Base-by-base conservation (phyloP, 2,797 vertebrate genomes). In the Pygocentrus nattereri region DNA sequence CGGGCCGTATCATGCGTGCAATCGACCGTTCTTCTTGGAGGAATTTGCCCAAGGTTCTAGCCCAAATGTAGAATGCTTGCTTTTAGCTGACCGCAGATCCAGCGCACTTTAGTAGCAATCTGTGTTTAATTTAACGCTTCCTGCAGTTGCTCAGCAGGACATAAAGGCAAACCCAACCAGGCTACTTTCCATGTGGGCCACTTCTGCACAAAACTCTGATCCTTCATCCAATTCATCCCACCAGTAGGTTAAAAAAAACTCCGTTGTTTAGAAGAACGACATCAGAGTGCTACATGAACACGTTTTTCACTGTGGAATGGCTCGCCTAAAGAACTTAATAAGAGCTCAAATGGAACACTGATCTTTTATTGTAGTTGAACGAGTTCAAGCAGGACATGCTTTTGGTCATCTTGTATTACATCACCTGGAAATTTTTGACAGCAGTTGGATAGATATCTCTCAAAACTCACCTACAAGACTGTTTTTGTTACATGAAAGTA, bases 71-170 rank as follows among this genome's bases (percentile, higher is more conserved):
- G 64, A 62, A 68, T 41, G 54, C 27, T 73, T 38, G 68, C 31
- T 65, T 65, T 59, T 50, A 80, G 47, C 38, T 61, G 23, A 41
- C 47, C 23, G 49, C 79, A 16, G 30, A 78, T 49, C 47, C 58
- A 8, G 16, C 56, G 79, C 74, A 85, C 88, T 79, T 67, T n/a
- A 83, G 70, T 0, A 76, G 78, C 80, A 88, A 89, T 92, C 90
- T 91, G 92, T 87, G 84, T 89, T 90, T 86, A 84, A 92, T 92
- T 89, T 90, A 89, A 92, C 84, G 87, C 91, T 90, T 92, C 89
- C 89, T 89, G 81, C 21, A 73, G 80, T 86, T 72, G 79, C 82
- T 84, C 84, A 87, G 86, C 82, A 84, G 76, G 86, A 87, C 90
- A 83, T 82, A 87, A 88, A 88, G 87, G 59, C 50, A 92, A 89